Evolutionary conservation across 2,888 invertebrate species (phyloP).

Genomic region (Leptura quadrifasciata): DNA sequence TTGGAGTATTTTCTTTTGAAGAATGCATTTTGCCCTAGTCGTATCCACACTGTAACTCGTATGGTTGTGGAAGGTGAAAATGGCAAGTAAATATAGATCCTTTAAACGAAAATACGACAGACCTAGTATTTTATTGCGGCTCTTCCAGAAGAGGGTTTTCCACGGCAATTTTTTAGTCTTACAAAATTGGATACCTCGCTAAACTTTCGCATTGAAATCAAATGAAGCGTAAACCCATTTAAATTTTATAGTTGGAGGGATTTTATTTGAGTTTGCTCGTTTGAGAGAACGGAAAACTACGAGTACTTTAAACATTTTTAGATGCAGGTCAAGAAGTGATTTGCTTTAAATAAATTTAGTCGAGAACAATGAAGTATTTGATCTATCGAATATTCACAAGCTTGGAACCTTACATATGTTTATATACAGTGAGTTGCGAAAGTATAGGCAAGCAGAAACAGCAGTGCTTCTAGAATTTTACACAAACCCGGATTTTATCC

Average conservation of each 20-base stretch:
- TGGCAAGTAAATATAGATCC: constrained; percentile 48
- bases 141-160: constrained; percentile 44
- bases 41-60: not conserved
- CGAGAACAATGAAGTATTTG: too few relatives aligned
- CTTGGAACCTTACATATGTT: too few relatives aligned
- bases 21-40: not conserved
- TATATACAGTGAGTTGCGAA: too few relatives aligned
- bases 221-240: constrained; percentile 49
- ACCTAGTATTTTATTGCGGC: constrained; percentile 48
- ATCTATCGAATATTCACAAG: too few relatives aligned
- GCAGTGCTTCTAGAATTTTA: too few relatives aligned
- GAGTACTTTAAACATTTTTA: too few relatives aligned
- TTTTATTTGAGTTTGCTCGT: constrained; percentile 34
- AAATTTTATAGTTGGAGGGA: constrained; percentile 49
- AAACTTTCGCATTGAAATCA: constrained; percentile 44
- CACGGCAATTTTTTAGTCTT: constrained; percentile 46
- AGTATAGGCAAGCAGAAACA: too few relatives aligned
- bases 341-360: too few relatives aligned
- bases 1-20: too few relatives aligned
- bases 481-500: too few relatives aligned
- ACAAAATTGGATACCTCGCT: constrained; percentile 36
- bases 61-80: constrained; percentile 41
- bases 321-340: too few relatives aligned
- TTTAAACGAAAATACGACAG: constrained; percentile 47
- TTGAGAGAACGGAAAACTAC: not conserved